A percentile compares a stretch with the other conserved stretches of the same genome.
Evolutionary conservation across 53 echinoderm and acorn worm species (phyloP).

Genomic region (Luidia sarsii): DNA sequence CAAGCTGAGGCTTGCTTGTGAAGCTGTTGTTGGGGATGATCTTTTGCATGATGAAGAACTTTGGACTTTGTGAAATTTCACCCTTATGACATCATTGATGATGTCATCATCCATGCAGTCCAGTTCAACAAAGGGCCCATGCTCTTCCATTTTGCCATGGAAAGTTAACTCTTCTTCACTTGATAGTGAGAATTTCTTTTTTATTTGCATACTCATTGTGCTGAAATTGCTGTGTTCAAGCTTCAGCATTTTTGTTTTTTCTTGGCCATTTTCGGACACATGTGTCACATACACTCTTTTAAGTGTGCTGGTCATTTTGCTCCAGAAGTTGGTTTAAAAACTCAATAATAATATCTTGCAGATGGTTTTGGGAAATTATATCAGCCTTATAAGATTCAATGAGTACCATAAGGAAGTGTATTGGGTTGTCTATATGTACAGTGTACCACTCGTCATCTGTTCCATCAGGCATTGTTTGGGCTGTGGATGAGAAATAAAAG

Average conservation of each 20-base stretch:
- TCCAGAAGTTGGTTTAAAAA: neutral
- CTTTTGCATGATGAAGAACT: too few species aligned
- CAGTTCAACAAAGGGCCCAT: constrained; percentile 31
- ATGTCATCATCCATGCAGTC: constrained; percentile 40
- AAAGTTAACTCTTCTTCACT: constrained; percentile 10
- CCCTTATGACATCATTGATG: constrained; percentile 17
- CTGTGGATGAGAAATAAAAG: too few species aligned
- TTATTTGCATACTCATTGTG: constrained; percentile 28
- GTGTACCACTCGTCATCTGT: constrained; percentile 3
- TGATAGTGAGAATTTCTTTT: constrained; percentile 21
- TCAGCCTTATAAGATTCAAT: constrained; percentile 3
- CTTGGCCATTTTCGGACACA: constrained; percentile 16
- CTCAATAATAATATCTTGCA: neutral
- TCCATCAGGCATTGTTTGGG: constrained; percentile 15
- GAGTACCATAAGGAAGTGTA: neutral
- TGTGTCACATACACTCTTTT: constrained; percentile 41
- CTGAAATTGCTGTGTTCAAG: constrained; percentile 1
- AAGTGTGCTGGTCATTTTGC: neutral
- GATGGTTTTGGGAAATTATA: neutral
- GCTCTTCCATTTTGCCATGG: constrained; percentile 8
- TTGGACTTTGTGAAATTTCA: constrained; percentile 26
- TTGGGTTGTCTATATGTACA: neutral
- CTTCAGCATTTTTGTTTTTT: constrained; percentile 20
- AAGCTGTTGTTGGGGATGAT: too few species aligned
- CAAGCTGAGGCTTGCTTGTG: too few species aligned